Conservation (phyloP, 2,113 vertebrate species). For the Saimiri boliviensis region DNA sequence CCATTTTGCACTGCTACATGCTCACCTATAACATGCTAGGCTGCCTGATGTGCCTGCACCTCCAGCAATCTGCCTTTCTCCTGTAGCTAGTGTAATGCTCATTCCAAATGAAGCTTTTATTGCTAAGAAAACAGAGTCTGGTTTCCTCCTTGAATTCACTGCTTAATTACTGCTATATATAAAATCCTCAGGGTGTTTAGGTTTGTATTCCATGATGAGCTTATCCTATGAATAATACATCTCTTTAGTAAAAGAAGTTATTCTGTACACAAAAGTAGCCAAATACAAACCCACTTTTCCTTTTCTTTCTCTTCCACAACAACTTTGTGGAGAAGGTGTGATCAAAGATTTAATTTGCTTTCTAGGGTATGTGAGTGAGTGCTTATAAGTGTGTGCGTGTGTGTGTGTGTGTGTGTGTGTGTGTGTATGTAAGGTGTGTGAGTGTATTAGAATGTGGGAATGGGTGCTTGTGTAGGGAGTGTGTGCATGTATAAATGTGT, state of each 20-base stretch:
- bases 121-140: conserved; percentile 6
- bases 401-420: background rate
- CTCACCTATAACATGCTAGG: background rate
- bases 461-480: background rate
- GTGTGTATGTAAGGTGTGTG: background rate
- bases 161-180: conserved; percentile 52
- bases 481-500: background rate
- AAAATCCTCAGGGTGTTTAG: conserved; percentile 27
- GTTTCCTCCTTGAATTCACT: conserved; percentile 44
- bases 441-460: background rate
- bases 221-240: conserved; percentile 3
- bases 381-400: background rate
- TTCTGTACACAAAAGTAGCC: background rate
- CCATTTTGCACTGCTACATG: conserved; percentile 52
- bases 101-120: conserved; percentile 26
- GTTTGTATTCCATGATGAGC: conserved; percentile 4
- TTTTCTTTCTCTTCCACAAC: background rate
- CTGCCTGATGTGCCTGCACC: background rate
- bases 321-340: background rate
- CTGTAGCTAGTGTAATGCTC: background rate
- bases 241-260: background rate
- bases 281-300: background rate
- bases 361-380: background rate
- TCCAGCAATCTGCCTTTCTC: conserved; percentile 27
- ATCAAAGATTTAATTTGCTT: conserved; percentile 41